These are phyloP conservation scores for Eurypyga helias DNA, from an alignment of 2,113 vertebrate species.

Conservation along the genomic window DNA sequence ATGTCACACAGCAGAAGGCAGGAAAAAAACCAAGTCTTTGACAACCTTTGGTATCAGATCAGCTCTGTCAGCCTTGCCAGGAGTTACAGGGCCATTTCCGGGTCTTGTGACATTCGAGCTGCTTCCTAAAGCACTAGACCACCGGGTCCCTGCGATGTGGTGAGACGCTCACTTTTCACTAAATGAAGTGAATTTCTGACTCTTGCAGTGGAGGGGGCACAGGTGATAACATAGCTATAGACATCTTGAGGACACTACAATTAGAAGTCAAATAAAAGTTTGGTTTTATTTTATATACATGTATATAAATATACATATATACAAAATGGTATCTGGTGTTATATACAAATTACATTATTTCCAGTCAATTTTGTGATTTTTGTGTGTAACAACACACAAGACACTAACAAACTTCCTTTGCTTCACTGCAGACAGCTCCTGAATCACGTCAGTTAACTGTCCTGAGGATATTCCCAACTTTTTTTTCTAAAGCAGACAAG, in stretches of 20 bases:
- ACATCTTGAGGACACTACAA: background rate
- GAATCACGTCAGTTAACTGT: background rate
- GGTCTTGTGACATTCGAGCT: background rate
- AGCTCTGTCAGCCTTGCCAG: background rate
- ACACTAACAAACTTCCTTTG: background rate
- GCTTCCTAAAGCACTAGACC: background rate
- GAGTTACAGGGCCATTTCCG: background rate
- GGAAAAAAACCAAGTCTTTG: background rate
- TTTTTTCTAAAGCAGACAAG: background rate
- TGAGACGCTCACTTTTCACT: background rate
- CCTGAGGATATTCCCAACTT: background rate
- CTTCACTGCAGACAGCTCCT: background rate
- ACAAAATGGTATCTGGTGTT: background rate
- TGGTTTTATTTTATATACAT: slow-evolving; percentile 11
- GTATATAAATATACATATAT: slow-evolving; percentile 19
- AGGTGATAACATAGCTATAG: background rate
- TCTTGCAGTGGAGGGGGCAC: background rate
- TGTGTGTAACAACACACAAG: background rate
- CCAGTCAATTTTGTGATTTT: background rate
- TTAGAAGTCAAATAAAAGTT: background rate
- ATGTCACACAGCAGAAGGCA: background rate
- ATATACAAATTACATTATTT: background rate
- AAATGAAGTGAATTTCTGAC: background rate
- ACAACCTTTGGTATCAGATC: background rate
- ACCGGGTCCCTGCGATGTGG: background rate